Base-by-base conservation (phyloP, 2,888 invertebrate species). In the Drosophila leonis region DNA sequence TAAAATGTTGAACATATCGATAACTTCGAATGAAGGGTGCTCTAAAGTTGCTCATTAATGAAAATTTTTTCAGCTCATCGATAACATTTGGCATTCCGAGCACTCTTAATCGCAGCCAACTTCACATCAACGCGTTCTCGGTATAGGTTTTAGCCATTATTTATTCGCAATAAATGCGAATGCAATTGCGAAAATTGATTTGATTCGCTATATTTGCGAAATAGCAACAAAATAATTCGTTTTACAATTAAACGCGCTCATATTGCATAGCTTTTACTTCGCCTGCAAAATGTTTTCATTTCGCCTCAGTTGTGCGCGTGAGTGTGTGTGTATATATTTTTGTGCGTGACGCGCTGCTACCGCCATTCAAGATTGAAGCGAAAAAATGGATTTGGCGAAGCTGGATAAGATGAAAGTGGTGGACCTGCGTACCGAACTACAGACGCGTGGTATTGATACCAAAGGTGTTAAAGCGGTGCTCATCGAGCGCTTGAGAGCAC, bases 401-500 rank as follows among this genome's bases (percentile, higher is more conserved):
- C 94, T 98, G 94, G 93, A 93, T 49, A 93, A 93, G 86, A 91
- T 93, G 92, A 98, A 98, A 94, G 98, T 98, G 79, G 97, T 97
- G 68, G 98, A 98, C 94, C 94, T 98, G 82, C 95, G 98, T 84
- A 96, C 96, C 66, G 98, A 98, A 94, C 94, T 98, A 90, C 95
- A 96, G 90, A 94, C 96, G 87, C 95, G 98, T 83, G 97, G 98
- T 75, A 95, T 98, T 90, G 98, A 98, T 92, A 95, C 96, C 72
- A 98, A 98, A 94, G 98, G 98, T 63, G 92, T 93, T 84, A 98
- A 98, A 95, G 96, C 98, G 92, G 96, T 96, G 90, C 95, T 98
- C 81, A 97, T 98, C 37, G 97, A 98, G 93, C 95, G 98, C 90
- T 94, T 98, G 90, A 95, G 96, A 92, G 96, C 97, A 93, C 97